A percentile compares a stretch with the other conserved stretches of the same genome.
Evolutionary conservation across 2,113 vertebrate species (phyloP).

Genomic region (Diadophis punctatus): DNA sequence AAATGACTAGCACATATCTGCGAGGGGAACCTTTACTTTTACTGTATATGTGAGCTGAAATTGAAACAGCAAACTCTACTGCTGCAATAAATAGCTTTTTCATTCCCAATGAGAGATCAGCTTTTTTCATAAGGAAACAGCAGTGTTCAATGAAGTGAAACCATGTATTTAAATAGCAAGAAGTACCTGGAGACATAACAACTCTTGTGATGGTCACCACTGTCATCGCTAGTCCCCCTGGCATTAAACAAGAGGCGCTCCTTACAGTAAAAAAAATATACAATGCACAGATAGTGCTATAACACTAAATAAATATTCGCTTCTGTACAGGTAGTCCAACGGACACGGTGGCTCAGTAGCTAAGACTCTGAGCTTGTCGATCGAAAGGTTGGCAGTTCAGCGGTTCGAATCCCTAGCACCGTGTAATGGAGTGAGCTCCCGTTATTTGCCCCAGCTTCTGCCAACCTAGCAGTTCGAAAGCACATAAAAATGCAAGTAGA

Average conservation of each 20-base stretch:
- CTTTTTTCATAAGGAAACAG: not conserved
- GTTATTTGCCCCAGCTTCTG: no score
- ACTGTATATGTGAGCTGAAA: not conserved
- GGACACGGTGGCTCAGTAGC: no score
- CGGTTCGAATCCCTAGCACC: no score
- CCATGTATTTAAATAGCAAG: conserved; percentile 15
- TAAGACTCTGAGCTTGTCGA: no score
- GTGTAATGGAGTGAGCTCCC: no score
- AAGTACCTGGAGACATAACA: conserved; percentile 19
- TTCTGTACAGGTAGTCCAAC: not conserved
- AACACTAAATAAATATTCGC: no score
- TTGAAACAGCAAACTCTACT: not conserved
- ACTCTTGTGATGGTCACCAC: not conserved
- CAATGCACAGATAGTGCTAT: not conserved
- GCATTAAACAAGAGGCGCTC: not conserved
- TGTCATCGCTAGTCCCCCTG: not conserved
- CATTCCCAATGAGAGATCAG: not conserved
- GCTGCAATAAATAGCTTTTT: not conserved
- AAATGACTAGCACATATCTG: no score
- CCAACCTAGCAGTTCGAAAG: no score
- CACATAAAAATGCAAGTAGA: no score
- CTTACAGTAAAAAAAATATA: not conserved
- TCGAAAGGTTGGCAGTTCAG: no score
- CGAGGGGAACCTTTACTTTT: no score
- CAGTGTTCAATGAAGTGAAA: conserved; percentile 11